Conservation (phyloP, 2,888 invertebrate genomes). For the Pinctada fucata region DNA sequence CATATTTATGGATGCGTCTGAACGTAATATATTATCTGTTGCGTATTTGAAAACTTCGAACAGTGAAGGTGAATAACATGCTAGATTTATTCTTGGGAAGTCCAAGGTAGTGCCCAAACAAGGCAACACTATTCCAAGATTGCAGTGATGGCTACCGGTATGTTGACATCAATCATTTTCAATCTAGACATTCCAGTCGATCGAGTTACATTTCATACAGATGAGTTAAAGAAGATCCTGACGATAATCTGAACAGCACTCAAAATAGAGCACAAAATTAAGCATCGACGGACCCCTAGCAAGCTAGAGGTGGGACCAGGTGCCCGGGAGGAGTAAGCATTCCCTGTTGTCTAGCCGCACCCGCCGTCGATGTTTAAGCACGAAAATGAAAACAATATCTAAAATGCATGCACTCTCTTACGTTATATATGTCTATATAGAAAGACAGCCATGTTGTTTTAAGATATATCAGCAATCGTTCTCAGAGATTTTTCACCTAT, state of each 20-base stretch:
- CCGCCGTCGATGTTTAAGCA: no score
- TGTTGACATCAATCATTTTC: conserved; percentile 25
- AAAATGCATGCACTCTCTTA: no score
- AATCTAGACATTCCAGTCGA: conserved; percentile 41
- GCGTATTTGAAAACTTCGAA: conserved; percentile 29
- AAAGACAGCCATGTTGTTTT: conserved; percentile 39
- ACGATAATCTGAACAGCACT: no score
- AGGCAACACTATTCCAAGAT: conserved; percentile 37
- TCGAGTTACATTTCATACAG: neutral
- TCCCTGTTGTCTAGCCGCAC: no score
- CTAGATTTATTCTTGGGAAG: conserved; percentile 41
- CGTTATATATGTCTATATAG: no score
- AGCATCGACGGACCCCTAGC: no score
- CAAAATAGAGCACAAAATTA: no score
- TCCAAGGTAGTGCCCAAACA: conserved; percentile 33
- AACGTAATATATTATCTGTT: conserved; percentile 35
- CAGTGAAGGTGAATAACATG: conserved; percentile 3
- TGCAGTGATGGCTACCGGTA: conserved; percentile 48
- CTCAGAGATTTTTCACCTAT: neutral
- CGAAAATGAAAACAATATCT: no score
- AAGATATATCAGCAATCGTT: neutral
- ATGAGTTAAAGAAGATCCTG: no score
- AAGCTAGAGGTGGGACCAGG: no score
- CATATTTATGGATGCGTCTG: conserved; percentile 44
- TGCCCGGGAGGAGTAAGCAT: no score